A percentile compares a stretch with the other conserved stretches of the same genome.
Evolutionary conservation across 2,797 vertebrate species (phyloP).

Genomic region (Scolopax bukidnonensis): DNA sequence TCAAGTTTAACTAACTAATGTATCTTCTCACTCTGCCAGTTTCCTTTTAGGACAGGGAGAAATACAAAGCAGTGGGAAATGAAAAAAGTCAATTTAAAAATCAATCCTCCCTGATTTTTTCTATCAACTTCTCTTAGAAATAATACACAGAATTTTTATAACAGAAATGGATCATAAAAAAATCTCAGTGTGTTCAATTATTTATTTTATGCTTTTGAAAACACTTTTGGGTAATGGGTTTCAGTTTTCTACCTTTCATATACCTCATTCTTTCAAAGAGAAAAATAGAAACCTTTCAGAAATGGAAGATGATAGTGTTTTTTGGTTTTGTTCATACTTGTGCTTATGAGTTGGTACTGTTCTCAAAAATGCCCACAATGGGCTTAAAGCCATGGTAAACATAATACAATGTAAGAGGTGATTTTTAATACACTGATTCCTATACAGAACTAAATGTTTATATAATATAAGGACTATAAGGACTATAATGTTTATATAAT

Average conservation of each 20-base stretch:
- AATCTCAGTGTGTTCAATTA: neutral
- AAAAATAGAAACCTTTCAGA: neutral
- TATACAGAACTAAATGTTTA: neutral
- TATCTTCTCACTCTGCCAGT: neutral
- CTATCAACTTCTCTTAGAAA: neutral
- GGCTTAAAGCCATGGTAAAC: neutral
- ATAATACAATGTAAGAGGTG: neutral
- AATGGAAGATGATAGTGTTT: neutral
- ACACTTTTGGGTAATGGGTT: neutral
- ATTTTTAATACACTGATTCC: neutral
- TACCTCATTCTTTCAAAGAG: neutral
- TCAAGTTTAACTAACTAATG: neutral
- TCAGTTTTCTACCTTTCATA: neutral
- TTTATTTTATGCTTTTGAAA: slow-evolving; percentile 50
- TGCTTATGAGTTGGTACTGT: neutral
- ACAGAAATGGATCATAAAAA: slow-evolving; percentile 12
- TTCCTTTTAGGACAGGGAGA: neutral
- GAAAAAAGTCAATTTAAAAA: slow-evolving; percentile 50
- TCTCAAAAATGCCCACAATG: neutral
- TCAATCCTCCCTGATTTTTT: slow-evolving; percentile 22
- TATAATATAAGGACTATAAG: neutral
- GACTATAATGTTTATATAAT: neutral
- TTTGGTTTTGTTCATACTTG: neutral
- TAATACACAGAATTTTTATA: neutral
- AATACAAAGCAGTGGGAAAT: neutral